Percentiles rank a stretch among this genome's conserved stretches.
These are phyloP conservation scores for Camelus dromedarius DNA, from an alignment of 2,113 vertebrate genomes.

Conservation along the genomic window DNA sequence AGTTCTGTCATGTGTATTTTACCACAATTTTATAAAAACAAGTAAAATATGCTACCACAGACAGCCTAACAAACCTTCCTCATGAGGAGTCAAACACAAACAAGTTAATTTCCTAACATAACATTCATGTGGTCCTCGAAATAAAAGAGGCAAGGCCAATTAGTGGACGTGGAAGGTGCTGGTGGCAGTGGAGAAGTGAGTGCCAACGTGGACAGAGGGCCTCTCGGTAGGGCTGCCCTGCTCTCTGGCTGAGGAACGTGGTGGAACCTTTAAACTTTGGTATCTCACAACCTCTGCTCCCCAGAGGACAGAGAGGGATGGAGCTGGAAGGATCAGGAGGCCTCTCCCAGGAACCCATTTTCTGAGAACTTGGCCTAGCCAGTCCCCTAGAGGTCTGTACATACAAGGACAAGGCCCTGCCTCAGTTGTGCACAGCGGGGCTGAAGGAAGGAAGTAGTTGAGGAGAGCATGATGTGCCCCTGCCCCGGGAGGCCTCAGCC, in stretches of 20 bases:
- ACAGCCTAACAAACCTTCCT: neutral
- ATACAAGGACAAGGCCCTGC: neutral
- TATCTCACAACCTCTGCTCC: neutral
- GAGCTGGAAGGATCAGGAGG: neutral
- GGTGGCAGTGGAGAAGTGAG: neutral
- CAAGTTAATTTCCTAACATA: neutral
- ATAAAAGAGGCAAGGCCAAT: neutral
- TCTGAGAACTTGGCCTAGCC: neutral
- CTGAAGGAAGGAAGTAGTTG: neutral
- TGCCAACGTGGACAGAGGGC: fast-evolving
- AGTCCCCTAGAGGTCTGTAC: neutral
- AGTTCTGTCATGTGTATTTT: neutral
- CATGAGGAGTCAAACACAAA: neutral
- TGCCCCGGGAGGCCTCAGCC: neutral
- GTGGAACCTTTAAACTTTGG: neutral
- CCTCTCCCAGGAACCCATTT: neutral
- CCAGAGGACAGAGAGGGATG: neutral
- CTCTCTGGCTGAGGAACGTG: neutral
- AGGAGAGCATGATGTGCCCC: fast-evolving
- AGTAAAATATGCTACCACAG: neutral
- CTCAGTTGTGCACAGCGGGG: neutral
- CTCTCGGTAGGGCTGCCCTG: neutral
- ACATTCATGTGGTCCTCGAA: neutral
- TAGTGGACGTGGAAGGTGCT: fast-evolving
- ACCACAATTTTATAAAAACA: neutral